A percentile compares a stretch with the other conserved stretches of the same genome.
Conservation (phyloP, 2,113 vertebrate species). For the Aptenodytes forsteri region DNA sequence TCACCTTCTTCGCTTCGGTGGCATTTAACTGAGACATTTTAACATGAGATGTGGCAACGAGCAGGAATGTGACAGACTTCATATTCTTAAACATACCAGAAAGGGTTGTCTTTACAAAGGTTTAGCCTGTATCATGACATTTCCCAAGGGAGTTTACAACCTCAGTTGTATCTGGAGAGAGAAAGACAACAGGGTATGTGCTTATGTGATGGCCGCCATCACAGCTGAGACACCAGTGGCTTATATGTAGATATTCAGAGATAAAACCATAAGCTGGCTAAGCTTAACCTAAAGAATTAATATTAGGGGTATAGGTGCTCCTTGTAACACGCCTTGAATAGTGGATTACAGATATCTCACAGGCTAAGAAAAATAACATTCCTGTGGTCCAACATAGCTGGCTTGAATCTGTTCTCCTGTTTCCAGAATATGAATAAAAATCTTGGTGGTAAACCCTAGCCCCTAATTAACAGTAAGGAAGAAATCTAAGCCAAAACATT, state of each 20-base stretch:
- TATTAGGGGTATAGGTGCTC: background rate
- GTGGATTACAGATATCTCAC: background rate
- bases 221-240: background rate
- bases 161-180: background rate
- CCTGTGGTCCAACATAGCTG: background rate
- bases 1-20: background rate
- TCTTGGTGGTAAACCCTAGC: background rate
- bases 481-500: background rate
- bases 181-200: background rate
- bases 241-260: background rate
- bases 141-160: background rate
- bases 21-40: background rate
- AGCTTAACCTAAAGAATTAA: constrained; percentile 2
- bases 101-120: background rate
- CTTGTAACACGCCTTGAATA: background rate
- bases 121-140: accelerated
- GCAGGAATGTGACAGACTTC: background rate
- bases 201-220: background rate
- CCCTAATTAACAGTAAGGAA: background rate
- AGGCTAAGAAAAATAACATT: background rate
- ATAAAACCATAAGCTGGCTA: background rate
- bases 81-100: background rate
- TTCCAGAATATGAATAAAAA: background rate
- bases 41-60: background rate
- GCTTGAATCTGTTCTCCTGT: background rate